phyloP scores from a whole-genome alignment of 2,797 vertebrate species.

The Echeneis naucrates region DNA sequence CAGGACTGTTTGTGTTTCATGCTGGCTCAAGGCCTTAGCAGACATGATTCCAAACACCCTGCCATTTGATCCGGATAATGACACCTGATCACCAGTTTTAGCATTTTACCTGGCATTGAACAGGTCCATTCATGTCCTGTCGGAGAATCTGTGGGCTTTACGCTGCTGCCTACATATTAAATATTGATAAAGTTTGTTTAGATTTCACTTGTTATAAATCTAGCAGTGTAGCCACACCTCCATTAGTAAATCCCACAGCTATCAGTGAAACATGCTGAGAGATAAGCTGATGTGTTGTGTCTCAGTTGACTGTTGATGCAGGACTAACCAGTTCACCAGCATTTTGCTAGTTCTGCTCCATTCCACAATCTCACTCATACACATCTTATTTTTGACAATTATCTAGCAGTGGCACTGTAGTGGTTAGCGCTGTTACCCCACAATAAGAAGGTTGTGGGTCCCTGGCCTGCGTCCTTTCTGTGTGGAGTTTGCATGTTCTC shows the following conservation, averaged over 20 bases:
- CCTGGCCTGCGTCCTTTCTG: no score
- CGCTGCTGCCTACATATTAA: background rate
- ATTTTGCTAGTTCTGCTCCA: no score
- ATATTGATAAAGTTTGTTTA: background rate
- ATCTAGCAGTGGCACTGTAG: background rate
- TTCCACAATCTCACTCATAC: no score
- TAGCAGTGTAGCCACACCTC: background rate
- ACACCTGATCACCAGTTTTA: no score
- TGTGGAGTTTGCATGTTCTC: no score
- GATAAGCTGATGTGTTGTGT: background rate
- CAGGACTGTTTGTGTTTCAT: background rate
- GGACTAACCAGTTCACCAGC: background rate
- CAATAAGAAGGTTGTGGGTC: no score
- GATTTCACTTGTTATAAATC: background rate
- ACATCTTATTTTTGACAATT: background rate
- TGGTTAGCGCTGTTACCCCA: no score
- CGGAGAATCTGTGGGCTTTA: background rate
- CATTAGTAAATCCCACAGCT: background rate
- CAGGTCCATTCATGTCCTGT: background rate
- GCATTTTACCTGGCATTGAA: no score
- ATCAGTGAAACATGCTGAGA: background rate
- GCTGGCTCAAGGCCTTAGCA: background rate
- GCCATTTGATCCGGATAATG: no score
- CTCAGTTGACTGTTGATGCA: background rate
- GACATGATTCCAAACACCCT: background rate